Conservation (phyloP, 92 coral and sea anemone genomes). For the Palythoa grandiflora region DNA sequence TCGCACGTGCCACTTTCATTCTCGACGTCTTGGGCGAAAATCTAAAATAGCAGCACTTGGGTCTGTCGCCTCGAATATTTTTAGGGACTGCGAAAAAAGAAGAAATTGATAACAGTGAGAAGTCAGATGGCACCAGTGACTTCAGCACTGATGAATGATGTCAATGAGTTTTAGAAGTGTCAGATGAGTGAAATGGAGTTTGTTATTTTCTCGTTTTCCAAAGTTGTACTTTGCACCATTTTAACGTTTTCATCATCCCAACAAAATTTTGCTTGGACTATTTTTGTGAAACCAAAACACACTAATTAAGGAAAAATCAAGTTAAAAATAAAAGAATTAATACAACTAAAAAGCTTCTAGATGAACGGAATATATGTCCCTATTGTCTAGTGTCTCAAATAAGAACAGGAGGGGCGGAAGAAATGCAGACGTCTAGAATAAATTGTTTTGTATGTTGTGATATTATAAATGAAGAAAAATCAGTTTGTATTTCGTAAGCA, state of each 20-base stretch:
- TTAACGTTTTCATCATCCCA: no score
- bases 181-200: no score
- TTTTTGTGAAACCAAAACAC: no score
- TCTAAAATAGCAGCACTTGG: constrained; percentile 59
- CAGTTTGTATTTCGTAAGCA: background rate
- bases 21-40: constrained; percentile 47
- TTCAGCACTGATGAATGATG: background rate
- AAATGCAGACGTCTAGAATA: background rate
- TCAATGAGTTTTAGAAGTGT: background rate
- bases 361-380: no score
- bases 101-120: background rate
- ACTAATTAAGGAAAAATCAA: background rate
- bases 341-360: no score
- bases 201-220: no score
- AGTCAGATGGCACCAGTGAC: background rate
- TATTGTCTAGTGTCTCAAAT: background rate
- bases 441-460: background rate
- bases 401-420: background rate
- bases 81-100: constrained; percentile 29
- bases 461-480: background rate
- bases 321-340: background rate
- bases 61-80: constrained; percentile 31
- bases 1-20: constrained; percentile 59
- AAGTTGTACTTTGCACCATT: no score
- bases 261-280: no score